Base-by-base conservation (phyloP, 2,113 vertebrate genomes). In the Argyrosomus japonicus region DNA sequence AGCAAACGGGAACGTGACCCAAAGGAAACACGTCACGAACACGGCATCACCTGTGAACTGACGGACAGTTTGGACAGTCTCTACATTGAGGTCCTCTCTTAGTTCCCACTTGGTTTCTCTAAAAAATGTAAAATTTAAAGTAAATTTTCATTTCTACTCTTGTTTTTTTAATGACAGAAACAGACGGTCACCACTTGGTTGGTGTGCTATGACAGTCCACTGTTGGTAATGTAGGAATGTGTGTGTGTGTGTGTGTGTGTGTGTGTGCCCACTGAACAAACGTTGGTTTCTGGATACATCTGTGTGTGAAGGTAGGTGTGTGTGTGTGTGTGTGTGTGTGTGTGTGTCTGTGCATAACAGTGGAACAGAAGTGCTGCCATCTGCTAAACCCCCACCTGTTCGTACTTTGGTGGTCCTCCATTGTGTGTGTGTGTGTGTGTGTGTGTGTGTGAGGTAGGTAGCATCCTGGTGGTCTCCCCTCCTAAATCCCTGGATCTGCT, bases 311-410 rank as follows among this genome's bases (percentile, higher is more conserved):
- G 61, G 65, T 72, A 48, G 50, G 54, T 58, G 2, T 74, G 75
- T 78, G 70, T 77, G 51, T 61, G 3, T 63, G 27, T 68, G 72
- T 74, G 75, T 78, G 75, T 77, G 51, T 61, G 3, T 63, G 27
- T 68, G 27, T 79, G 0, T 64, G 0, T 84, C 5, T 80, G 68
- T 82, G 78, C 67, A 61, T 18, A 50, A 50, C 69, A 62, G 82
- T 85, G 84, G 82, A 85, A 82, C 77, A 91, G 91, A 81, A 83
- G 81, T 75, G 70, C 68, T 81, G 83, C 89, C 91, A 91, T 92
- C 91, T 93, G 91, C 84, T 84, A 75, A 73, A 78, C 43, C 88
- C 68, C 27, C 81, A 89, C 88, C 84, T 91, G 88, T 85, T 90
- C 57, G 19, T 47, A 45, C 77, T 69, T 82, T 78, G 90, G 88